phyloP scores from a whole-genome alignment of 2,888 invertebrate genomes.

The Agrochola lota region DNA sequence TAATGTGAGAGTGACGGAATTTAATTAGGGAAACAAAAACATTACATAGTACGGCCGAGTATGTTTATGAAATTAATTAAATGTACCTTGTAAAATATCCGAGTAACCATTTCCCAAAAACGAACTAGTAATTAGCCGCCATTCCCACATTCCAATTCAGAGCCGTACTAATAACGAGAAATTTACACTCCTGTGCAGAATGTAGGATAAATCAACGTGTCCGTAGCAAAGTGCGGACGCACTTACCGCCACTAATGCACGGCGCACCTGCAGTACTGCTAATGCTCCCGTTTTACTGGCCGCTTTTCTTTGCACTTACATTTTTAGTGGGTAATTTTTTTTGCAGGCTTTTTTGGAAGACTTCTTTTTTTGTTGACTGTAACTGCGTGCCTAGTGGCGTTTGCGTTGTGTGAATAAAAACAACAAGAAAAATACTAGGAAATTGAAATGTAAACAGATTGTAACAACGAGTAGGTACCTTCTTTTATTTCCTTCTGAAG shows the following conservation, averaged over 20 bases:
- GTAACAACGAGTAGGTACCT: not conserved
- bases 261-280: constrained; percentile 71
- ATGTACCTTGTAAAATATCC: not conserved
- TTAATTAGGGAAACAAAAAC: not conserved
- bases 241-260: constrained; percentile 75
- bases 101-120: not conserved
- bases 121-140: constrained; percentile 32
- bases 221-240: constrained; percentile 69
- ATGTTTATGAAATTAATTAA: not conserved
- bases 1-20: not conserved
- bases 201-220: constrained; percentile 70
- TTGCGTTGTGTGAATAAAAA: not conserved
- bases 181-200: constrained; percentile 61
- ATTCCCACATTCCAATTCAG: constrained; percentile 18
- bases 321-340: constrained; percentile 48
- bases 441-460: constrained; percentile 8
- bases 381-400: not conserved
- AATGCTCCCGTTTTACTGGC: constrained; percentile 60
- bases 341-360: constrained; percentile 38
- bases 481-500: not conserved
- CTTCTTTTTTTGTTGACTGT: constrained; percentile 14
- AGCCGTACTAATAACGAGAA: constrained; percentile 42
- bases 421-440: not conserved
- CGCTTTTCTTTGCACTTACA: constrained; percentile 55
- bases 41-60: too few relatives aligned